phyloP scores from a whole-genome alignment of 2,797 vertebrate species.

The Semaprochilodus insignis region DNA sequence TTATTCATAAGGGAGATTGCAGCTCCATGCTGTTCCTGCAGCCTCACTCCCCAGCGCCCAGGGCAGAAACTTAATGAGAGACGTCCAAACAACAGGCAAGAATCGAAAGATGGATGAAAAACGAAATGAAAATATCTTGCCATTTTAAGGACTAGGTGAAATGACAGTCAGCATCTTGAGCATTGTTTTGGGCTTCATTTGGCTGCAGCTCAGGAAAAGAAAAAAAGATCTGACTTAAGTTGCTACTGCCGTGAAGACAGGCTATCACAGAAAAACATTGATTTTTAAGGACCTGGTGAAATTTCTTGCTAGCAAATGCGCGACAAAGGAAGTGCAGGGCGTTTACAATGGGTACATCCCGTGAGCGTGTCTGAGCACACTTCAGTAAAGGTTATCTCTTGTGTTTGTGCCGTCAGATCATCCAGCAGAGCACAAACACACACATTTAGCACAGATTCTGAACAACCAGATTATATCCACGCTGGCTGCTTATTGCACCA shows the following conservation, averaged over 20 bases:
- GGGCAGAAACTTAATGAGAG: constrained; percentile 69
- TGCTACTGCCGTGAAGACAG: background rate
- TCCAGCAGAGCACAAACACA: constrained; percentile 17
- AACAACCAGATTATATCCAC: constrained; percentile 14
- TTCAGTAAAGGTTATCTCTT: constrained; percentile 39
- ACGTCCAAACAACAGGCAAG: constrained; percentile 47
- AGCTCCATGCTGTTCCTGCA: constrained; percentile 66
- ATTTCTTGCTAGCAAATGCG: background rate
- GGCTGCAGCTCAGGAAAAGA: constrained; percentile 18
- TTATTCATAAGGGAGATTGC: constrained; percentile 72
- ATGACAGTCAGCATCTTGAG: background rate
- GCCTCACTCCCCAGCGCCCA: constrained; percentile 66
- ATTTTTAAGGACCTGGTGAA: constrained; percentile 5
- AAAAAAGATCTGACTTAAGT: constrained; percentile 5
- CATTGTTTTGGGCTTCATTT: background rate
- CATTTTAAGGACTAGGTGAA: background rate
- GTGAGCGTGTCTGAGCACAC: background rate
- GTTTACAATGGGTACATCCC: constrained; percentile 30
- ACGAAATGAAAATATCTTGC: constrained; percentile 14
- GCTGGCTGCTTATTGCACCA: background rate
- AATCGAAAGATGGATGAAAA: constrained; percentile 69
- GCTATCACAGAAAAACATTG: background rate
- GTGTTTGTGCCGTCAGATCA: constrained; percentile 30
- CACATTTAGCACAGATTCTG: constrained; percentile 4
- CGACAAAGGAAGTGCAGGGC: background rate